A percentile compares a stretch with the other conserved stretches of the same genome.
Conservation (phyloP, 2,113 vertebrate species). For the Ophiodon elongatus region DNA sequence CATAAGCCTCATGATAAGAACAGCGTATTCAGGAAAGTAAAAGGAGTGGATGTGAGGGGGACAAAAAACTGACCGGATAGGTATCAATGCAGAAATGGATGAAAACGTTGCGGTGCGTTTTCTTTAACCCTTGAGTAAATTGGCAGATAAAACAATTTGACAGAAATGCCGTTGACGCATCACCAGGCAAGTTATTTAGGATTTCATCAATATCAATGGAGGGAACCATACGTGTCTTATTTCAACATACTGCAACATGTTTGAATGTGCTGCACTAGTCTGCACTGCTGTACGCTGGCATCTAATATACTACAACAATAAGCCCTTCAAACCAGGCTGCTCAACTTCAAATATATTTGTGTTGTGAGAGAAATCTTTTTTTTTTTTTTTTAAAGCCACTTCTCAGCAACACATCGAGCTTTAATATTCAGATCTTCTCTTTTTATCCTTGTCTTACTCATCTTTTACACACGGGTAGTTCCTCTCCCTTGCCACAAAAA, state of each 20-base stretch:
- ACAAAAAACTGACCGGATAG: background rate
- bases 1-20: background rate
- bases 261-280: background rate
- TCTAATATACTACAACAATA: background rate
- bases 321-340: constrained; percentile 20
- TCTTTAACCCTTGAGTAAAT: background rate
- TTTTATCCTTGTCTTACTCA: constrained; percentile 4
- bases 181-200: background rate
- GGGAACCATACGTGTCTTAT: background rate
- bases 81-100: background rate
- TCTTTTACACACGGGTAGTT: constrained; percentile 10
- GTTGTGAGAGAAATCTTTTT: constrained; percentile 5
- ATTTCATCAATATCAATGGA: background rate
- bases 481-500: background rate
- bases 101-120: background rate
- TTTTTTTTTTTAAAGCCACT: constrained; percentile 32
- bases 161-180: background rate
- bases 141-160: background rate
- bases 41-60: background rate
- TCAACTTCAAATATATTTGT: constrained; percentile 12
- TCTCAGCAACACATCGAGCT: constrained; percentile 7
- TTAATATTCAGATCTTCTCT: constrained; percentile 6
- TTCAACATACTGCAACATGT: background rate
- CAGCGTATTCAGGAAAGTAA: background rate
- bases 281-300: constrained; percentile 2